Base-by-base conservation (phyloP, 2,888 invertebrate species). In the Heteropelma amictum region DNA sequence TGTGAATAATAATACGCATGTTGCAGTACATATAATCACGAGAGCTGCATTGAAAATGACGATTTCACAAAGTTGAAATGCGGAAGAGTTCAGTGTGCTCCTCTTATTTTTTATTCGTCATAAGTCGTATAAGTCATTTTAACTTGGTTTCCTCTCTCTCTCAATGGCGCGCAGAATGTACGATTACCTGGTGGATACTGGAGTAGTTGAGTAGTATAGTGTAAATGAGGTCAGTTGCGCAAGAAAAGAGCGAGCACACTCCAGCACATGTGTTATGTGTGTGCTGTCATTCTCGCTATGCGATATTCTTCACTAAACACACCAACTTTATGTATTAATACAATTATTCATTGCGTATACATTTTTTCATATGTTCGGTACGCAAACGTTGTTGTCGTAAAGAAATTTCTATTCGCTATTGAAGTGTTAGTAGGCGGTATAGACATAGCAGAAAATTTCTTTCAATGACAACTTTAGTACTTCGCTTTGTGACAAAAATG, bases 211-310 rank as follows among this genome's bases (percentile, higher is more conserved):
- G n/a, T n/a, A n/a, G n/a, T n/a, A n/a, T 28, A 75, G 76, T 77
- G 80, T 70, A 77, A 80, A 80, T 65, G 79, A 75, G 80, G 79
- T 73, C 80, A 76, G 77, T 80, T 80, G 77, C 80, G 80, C 70
- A 80, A 80, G 72, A 71, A 72, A 65, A 61, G 72, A 71, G 64
- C 65, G 70, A 74, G 77, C 54, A 49, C 54, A 70, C 73, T 42
- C 38, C 63, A 40, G 19, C 47, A n/a, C 23, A 53, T 21, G 56
- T 51, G 64, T 60, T 72, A 33, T 21, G 54, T 72, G 26, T 21
- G 54, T 49, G 26, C 56, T 35, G 33, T 30, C 47, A 21, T 58
- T 58, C 51, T 64, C 49, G 54, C 26, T 26, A n/a, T 69, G 45
- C 58, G 33, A 26, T 35, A 8, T 30, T 35, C 21, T 33, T 42